Evolutionary conservation across 2,113 vertebrate species (phyloP), one percentile per base, ranked within the genome.

Genomic region (Pachypanchax playfairii): DNA sequence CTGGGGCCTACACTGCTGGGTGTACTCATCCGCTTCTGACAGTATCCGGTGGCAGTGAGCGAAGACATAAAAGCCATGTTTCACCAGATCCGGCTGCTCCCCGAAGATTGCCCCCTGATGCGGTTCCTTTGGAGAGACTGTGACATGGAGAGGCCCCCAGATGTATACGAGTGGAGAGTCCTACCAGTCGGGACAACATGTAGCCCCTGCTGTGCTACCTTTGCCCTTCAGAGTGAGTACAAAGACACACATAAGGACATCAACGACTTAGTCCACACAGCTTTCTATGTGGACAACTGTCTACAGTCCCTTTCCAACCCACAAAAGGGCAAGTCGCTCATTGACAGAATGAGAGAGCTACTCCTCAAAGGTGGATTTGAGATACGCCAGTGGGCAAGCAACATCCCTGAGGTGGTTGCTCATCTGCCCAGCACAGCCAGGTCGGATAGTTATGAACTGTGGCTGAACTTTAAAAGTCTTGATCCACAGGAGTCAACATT

Each of bases 401-500:
- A 26, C 24, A 5, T 48, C 24, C 46, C 24, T 14, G 24, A 41
- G 11, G 38, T 42, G 4, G 36, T 41, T 26, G 36, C 36, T 0
- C 53, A 42, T 26, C n/a, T 56, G 17, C 24, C 53, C 24, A 0
- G 10, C 14, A 41, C 24, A 5, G 53, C 53, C 12, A 28, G 24
- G 11, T 56, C 38, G 0, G 53, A 56, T 11, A 56, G 36, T 6
- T 56, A 24, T 14, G n/a, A 56, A 4, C 17, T 42, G 11, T 56
- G 38, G 38, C 0, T 56, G 12, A 42, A 56, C 0, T 1, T 56
- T 4, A 42, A 56, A 56, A 4, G 53, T 2, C 38, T 56, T 8
- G 4, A 56, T 8, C 36, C 53, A 42, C 53, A 56, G 25, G 38
- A 28, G 5, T 56, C 53, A 28, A 15, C 38, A 56, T 18, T 56